These are phyloP conservation scores for Apostichopus japonicus DNA, from an alignment of 35 echinoderm and acorn worm genomes.

Conservation along the genomic window DNA sequence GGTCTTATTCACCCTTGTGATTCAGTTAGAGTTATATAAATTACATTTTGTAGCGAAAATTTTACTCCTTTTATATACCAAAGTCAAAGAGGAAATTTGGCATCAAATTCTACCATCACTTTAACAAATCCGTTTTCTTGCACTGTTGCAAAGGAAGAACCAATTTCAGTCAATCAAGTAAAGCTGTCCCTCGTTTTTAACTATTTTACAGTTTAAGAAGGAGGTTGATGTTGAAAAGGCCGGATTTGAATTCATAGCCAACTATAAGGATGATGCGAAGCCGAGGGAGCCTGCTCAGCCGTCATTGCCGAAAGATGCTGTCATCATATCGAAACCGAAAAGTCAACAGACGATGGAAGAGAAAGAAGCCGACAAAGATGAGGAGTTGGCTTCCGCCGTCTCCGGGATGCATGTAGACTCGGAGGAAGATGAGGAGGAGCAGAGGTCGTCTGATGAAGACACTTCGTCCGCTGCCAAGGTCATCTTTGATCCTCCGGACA, in stretches of 20 bases:
- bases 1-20: too few species aligned
- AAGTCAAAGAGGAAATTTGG: too few species aligned
- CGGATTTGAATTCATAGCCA: slow-evolving; percentile 91
- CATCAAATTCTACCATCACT: too few species aligned
- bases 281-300: slow-evolving; percentile 22
- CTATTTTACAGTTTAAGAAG: slow-evolving; percentile 80
- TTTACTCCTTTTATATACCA: too few species aligned
- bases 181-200: too few species aligned
- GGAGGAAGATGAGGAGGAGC: neutral
- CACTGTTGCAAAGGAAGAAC: too few species aligned
- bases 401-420: slow-evolving; percentile 39
- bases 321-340: slow-evolving; percentile 27
- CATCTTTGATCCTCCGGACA: slow-evolving; percentile 53
- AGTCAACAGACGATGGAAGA: slow-evolving; percentile 41
- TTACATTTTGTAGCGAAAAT: too few species aligned
- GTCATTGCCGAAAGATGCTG: slow-evolving; percentile 4
- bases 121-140: too few species aligned
- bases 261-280: neutral
- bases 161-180: too few species aligned
- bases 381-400: neutral
- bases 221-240: slow-evolving; percentile 79
- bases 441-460: neutral
- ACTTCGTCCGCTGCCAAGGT: neutral
- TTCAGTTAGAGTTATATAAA: too few species aligned
- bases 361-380: neutral